Evolutionary conservation across 2,888 invertebrate species (phyloP), one percentile per base, ranked within the genome.

Genomic region (Apeira syringaria): DNA sequence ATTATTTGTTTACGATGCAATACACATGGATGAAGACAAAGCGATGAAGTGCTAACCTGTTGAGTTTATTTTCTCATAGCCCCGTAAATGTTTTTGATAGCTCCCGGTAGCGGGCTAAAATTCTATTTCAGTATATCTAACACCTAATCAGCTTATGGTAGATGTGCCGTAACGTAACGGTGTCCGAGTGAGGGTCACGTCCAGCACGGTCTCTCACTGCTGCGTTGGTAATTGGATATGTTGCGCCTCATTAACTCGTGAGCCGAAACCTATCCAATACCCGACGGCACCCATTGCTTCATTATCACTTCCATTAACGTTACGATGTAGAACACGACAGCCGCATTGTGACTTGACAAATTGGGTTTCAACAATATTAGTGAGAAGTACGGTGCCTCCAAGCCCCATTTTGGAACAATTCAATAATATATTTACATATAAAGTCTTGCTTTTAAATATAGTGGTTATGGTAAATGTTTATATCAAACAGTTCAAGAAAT

Each of bases 201-300:
- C 54, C 51, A 56, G 54, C 42, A 15, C 32, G 27, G 44, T 46
- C 52, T 59, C 47, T 53, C 43, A 47, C 53, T 61, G 58, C 53
- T 57, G 50, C 42, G 38, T 36, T 39, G 48, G 72, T 81, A 80
- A 84, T 80, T 74, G 68, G 77, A 81, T 80, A 80, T 68, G 68
- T 62, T 61, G 64, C 68, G 72, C 59, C 59, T 70, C 67, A 74
- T 75, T 77, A 68, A 60, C 58, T 64, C 62, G 63, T 56, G 71
- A 75, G 70, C 68, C 65, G 68, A 78, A 75, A 74, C 70, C 75
- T 71, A 64, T 70, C 69, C 66, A 71, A 65, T 72, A 74, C 68
- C 61, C 57, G 56, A 40, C 59, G 56, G 61, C 64, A 64, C 53
- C 52, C 58, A 53, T 51, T 38, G 48, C 46, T 45, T 56, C 54